phyloP scores from a whole-genome alignment of 2,797 vertebrate species.

The Acipenser transmontanus region DNA sequence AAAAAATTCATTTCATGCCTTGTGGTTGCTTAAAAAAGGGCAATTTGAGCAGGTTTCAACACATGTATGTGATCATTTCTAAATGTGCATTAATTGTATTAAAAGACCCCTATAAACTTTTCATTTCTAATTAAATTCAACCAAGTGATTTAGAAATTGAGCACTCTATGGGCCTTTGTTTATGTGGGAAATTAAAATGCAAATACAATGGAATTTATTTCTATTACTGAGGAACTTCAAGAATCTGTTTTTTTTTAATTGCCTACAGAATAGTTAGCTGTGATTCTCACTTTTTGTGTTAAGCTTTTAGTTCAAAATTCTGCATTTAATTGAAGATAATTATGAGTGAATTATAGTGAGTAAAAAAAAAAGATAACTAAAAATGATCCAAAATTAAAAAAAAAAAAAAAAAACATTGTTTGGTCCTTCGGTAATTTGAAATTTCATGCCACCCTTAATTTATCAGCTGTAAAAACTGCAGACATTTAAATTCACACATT shows the following conservation, averaged over 20 bases:
- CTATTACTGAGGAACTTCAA: slow-evolving; percentile 63
- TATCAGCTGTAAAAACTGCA: no score
- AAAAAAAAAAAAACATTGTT: no score
- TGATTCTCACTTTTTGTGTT: slow-evolving; percentile 36
- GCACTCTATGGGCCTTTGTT: slow-evolving; percentile 79
- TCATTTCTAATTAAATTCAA: slow-evolving; percentile 89
- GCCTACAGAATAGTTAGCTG: slow-evolving; percentile 24
- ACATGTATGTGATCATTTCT: slow-evolving; percentile 91
- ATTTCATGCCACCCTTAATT: no score
- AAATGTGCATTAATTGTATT: slow-evolving; percentile 96
- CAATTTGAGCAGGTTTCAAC: slow-evolving; percentile 74
- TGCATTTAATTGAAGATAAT: no score
- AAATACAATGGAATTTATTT: slow-evolving; percentile 85
- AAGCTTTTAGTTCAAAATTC: slow-evolving; percentile 13
- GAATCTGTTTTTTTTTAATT: slow-evolving; percentile 33
- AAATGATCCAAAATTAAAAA: no score
- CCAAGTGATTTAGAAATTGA: slow-evolving; percentile 69
- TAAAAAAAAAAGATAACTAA: no score
- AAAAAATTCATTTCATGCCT: slow-evolving; percentile 97
- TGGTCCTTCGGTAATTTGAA: no score
- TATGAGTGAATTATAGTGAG: no score
- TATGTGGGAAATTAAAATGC: slow-evolving; percentile 91
- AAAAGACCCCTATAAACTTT: slow-evolving; percentile 82
- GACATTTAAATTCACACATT: no score
- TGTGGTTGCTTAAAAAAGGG: slow-evolving; percentile 88